Conservation (phyloP, 2,113 vertebrate genomes). For the Hemibagrus wyckioides region DNA sequence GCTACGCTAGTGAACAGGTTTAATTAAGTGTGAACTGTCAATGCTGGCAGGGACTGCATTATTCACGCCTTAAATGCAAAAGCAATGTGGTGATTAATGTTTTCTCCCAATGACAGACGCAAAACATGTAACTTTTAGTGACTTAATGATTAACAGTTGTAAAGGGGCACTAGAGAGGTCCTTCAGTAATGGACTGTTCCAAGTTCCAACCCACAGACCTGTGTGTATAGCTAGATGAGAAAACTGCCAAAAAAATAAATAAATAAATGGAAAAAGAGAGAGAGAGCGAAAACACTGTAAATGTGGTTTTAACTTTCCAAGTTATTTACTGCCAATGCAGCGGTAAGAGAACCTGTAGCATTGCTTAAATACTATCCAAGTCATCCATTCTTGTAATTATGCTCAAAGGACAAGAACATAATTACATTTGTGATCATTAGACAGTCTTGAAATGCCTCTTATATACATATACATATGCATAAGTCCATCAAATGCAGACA, state of each 20-base stretch:
- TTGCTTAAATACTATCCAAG: not conserved
- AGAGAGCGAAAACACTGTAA: not conserved
- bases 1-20: constrained; percentile 22
- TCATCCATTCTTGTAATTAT: constrained; percentile 13
- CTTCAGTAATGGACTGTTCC: not conserved
- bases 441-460: not conserved
- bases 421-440: not conserved
- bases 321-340: not conserved
- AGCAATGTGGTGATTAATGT: constrained; percentile 44
- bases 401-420: not conserved
- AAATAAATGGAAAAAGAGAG: too few relatives aligned
- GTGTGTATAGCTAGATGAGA: not conserved
- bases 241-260: not conserved
- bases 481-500: not conserved
- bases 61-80: constrained; percentile 45
- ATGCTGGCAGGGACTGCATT: constrained; percentile 26
- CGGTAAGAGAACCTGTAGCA: not conserved
- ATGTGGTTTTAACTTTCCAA: not conserved
- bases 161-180: not conserved
- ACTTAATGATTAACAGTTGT: not conserved
- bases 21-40: constrained; percentile 49
- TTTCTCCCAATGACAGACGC: constrained; percentile 28
- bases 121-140: constrained; percentile 25
- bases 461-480: not conserved
- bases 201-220: not conserved